A percentile compares a stretch with the other conserved stretches of the same genome.
phyloP scores from a whole-genome alignment of 2,888 invertebrate genomes.

The Antheraea yamamai region DNA sequence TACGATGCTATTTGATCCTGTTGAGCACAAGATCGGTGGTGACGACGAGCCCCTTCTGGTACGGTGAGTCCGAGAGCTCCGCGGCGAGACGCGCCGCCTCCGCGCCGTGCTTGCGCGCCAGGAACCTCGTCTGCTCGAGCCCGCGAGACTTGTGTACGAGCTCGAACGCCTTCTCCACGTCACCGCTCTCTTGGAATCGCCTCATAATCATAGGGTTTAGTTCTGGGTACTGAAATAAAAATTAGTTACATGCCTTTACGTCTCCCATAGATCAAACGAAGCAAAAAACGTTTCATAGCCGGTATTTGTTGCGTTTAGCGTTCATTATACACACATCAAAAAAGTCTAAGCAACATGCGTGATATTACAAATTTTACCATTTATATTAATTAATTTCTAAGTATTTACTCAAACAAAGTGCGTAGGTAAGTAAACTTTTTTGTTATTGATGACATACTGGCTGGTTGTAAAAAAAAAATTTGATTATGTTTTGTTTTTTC shows the following conservation, averaged over 20 bases:
- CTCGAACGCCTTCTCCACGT: conserved; percentile 96
- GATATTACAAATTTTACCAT: too few relatives aligned
- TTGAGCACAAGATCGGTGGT: conserved; percentile 93
- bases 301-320: too few relatives aligned
- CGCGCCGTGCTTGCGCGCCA: conserved; percentile 94
- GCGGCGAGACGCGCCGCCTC: conserved; percentile 92
- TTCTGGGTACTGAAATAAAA: conserved; percentile 90
- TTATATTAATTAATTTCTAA: too few relatives aligned
- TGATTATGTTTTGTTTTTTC: too few relatives aligned
- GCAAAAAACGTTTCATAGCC: too few relatives aligned
- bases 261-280: background rate
- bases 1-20: conserved; percentile 89
- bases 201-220: conserved; percentile 98
- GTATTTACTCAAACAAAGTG: too few relatives aligned
- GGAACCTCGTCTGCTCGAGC: conserved; percentile 93
- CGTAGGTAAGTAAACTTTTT: too few relatives aligned
- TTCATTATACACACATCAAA: background rate
- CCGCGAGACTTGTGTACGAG: conserved; percentile 96
- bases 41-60: conserved; percentile 91
- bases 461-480: too few relatives aligned
- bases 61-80: conserved; percentile 90
- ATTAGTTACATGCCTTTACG: background rate
- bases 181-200: conserved; percentile 96
- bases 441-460: too few relatives aligned
- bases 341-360: too few relatives aligned